phyloP scores from a whole-genome alignment of 92 coral and sea anemone genomes.

The Virgularia gustaviana region DNA sequence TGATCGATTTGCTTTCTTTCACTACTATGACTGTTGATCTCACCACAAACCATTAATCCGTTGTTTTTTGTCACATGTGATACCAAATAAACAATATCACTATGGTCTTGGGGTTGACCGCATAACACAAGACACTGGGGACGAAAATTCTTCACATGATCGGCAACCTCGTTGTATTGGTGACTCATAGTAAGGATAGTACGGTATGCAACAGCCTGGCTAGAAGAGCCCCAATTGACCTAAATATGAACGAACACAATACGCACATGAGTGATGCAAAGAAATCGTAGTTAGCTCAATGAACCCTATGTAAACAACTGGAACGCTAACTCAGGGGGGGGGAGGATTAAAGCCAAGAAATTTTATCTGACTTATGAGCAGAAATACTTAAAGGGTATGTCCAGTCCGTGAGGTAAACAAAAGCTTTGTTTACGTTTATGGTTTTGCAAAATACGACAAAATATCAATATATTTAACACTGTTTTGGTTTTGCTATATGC shows the following conservation, averaged over 20 bases:
- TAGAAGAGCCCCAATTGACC: conserved; percentile 99
- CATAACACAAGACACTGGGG: conserved; percentile 96
- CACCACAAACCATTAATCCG: conserved; percentile 96
- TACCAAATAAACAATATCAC: conserved; percentile 81
- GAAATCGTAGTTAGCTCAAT: background rate
- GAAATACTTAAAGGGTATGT: no score
- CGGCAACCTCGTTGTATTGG: conserved; percentile 85
- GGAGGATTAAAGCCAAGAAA: no score
- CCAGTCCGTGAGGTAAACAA: no score
- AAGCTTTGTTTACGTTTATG: no score
- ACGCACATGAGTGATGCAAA: background rate
- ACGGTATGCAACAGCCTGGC: conserved; percentile 92
- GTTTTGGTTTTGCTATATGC: no score
- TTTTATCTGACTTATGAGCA: no score
- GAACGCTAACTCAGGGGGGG: no score
- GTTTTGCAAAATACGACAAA: background rate
- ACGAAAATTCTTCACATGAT: conserved; percentile 97
- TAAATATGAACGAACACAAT: conserved; percentile 1
- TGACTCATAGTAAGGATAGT: conserved; percentile 87
- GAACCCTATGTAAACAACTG: no score
- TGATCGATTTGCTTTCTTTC: conserved; percentile 53
- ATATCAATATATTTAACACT: no score
- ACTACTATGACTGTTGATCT: conserved; percentile 58
- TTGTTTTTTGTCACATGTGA: conserved; percentile 90
- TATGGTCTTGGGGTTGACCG: conserved; percentile 76